Evolutionary conservation across 1,140 invertebrate species (phyloP).

Genomic region (Rhysida immarginata): DNA sequence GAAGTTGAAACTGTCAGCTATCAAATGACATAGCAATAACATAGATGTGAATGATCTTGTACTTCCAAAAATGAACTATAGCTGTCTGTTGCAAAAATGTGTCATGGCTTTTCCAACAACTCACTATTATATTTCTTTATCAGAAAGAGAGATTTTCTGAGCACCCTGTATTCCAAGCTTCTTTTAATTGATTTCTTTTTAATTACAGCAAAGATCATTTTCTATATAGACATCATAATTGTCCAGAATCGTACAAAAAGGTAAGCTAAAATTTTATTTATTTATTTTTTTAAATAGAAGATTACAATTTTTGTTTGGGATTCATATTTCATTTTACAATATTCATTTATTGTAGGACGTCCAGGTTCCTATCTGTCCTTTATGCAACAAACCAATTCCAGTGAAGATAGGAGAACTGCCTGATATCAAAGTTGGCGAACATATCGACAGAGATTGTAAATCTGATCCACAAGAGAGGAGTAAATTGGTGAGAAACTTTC

Average conservation of each 20-base stretch:
- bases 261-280: conserved; percentile 13
- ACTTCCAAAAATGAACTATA: too few relatives aligned
- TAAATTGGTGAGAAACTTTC: conserved; percentile 6
- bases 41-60: too few relatives aligned
- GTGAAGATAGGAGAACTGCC: conserved; percentile 60
- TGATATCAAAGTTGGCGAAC: conserved; percentile 69
- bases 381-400: conserved; percentile 75
- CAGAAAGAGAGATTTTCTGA: too few relatives aligned
- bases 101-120: too few relatives aligned
- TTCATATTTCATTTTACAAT: not conserved
- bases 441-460: conserved; percentile 82
- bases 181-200: conserved; percentile 67
- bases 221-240: conserved; percentile 60
- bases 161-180: conserved; percentile 68
- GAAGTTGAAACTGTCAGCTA: conserved; percentile 89
- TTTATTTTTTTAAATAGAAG: not conserved
- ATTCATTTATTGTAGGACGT: conserved; percentile 38
- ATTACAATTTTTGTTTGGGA: not conserved
- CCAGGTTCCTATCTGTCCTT: conserved; percentile 84
- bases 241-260: conserved; percentile 56
- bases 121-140: too few relatives aligned
- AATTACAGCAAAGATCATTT: conserved; percentile 62
- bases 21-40: too few relatives aligned
- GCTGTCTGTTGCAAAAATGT: too few relatives aligned
- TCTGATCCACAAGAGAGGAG: conserved; percentile 62